Evolutionary conservation across 1,140 invertebrate genomes (phyloP).

Genomic region (Ips nitidus): DNA sequence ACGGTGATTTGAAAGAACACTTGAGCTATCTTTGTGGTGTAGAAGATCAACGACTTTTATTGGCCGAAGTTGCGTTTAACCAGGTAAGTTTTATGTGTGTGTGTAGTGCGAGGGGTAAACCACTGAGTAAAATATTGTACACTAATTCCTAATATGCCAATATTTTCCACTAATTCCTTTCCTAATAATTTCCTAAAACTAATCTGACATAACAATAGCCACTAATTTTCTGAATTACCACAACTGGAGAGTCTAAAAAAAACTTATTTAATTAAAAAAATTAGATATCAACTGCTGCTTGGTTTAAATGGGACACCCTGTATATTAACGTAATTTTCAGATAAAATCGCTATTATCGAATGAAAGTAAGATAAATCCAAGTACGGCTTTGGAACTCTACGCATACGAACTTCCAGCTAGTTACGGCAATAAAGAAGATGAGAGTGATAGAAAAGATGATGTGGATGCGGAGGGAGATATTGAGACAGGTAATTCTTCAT

Average conservation of each 20-base stretch:
- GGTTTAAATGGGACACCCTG: no score
- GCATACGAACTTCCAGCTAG: conserved; percentile 54
- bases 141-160: no score
- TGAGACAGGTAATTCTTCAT: conserved; percentile 37
- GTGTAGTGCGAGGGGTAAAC: not conserved
- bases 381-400: conserved; percentile 51
- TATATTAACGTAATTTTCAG: conserved; percentile 5
- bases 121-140: no score
- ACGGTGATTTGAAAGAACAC: conserved; percentile 70
- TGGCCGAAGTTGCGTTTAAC: conserved; percentile 70
- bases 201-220: no score
- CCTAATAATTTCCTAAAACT: no score
- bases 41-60: conserved; percentile 61
- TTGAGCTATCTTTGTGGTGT: conserved; percentile 66
- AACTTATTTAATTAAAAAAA: no score
- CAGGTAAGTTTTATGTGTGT: conserved; percentile 53
- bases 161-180: not conserved
- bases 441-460: conserved; percentile 21
- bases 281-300: no score
- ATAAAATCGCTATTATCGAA: conserved; percentile 41
- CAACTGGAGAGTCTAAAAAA: no score
- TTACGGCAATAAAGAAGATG: conserved; percentile 10
- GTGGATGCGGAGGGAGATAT: conserved; percentile 28
- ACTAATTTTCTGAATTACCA: no score
- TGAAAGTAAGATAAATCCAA: conserved; percentile 44